Evolutionary conservation across 2,113 vertebrate genomes (phyloP), one percentile per base, ranked within the genome.

Genomic region (Lophochroa leadbeateri): DNA sequence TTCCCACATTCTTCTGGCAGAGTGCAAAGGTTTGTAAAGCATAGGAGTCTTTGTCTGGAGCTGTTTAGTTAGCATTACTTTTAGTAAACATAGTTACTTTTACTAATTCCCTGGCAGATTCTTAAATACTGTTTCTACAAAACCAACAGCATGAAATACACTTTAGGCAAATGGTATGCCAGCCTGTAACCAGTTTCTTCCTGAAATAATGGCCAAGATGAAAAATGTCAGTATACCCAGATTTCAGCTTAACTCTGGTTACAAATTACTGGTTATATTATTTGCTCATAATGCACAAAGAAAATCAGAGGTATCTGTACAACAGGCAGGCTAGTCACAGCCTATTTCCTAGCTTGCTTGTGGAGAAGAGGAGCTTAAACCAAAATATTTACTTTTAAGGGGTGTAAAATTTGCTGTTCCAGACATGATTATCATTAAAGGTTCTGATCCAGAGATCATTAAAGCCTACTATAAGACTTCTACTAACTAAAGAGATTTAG

Each of bases 1-100:
- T 97, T 92, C 94, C 92, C 96, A 94, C 92, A 94, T 94, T 94
- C 86, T 95, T 94, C 91, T 94, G 94, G 83, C 83, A 84, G 70
- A 72, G 67, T 85, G 77, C 91, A 96, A 95, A 95, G 83, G 63
- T 91, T 94, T 97, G 81, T 82, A 85, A 95, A 96, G 92, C 83
- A 76, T 13, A 63, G 83, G 67, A 93, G 78, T 49, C 83, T 95
- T 94, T 93, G 67, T 96, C 92, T 84, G 39, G n/a, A 82, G 50
- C 77, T 96, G 86, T 94, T 92, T 72, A 69, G 92, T 89, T 95
- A 96, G 77, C 74, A 93, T 82, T 91, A 67, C 81, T 65, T 83
- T 89, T 84, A 80, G 86, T 91, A 92, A 94, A 96, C 78, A 83
- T 79, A 63, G 96, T 93, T 92, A 89, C 70, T 96, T 92, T 82